Evolutionary conservation across 2,797 vertebrate species (phyloP), one percentile per base, ranked within the genome.

Genomic region (Chelmon rostratus): DNA sequence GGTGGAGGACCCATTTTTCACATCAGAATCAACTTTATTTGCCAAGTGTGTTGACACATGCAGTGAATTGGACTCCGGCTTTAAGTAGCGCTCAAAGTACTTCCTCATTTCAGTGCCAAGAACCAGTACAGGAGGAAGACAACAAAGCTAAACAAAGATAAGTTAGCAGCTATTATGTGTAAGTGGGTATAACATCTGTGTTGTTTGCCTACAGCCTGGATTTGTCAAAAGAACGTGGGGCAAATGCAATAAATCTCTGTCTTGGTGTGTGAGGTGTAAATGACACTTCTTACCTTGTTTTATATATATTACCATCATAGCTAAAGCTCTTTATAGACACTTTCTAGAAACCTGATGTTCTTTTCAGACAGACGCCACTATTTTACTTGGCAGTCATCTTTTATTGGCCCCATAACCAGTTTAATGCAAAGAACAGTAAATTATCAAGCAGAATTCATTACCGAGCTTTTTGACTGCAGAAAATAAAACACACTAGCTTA

Each of bases 11-110:
- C 8, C 28, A 44, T 71, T 40, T 65, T 78, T 56, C 46, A 59
- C 40, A 62, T 47, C 23, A 67, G 73, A 64, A 65, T 28, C 23
- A 40, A 23, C 16, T 68, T 63, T 33, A 59, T 68, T 50, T 65
- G 47, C 49, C 28, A 50, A 69, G 16, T 16, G 23, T 44, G 23
- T 67, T 73, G 62, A 54, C 74, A 47, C 11, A 16, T 19, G 15
- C 28, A 23, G 62, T 63, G 38, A 54, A 69, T 67, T 54, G 68
- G 56, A 68, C 63, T 73, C 47, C 38, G 8, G 38, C 47, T 31
- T 62, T 35, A 59, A 57, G 46, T 62, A 68, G 47, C 57, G 62
- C 28, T 44, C 33, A 31, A 46, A 28, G 47, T 40, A 18, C 18
- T 15, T 69, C 8, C 9, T 31, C 12, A 21, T 21, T 46, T 28